phyloP scores from a whole-genome alignment of 2,113 vertebrate genomes.

The Heptranchias perlo region DNA sequence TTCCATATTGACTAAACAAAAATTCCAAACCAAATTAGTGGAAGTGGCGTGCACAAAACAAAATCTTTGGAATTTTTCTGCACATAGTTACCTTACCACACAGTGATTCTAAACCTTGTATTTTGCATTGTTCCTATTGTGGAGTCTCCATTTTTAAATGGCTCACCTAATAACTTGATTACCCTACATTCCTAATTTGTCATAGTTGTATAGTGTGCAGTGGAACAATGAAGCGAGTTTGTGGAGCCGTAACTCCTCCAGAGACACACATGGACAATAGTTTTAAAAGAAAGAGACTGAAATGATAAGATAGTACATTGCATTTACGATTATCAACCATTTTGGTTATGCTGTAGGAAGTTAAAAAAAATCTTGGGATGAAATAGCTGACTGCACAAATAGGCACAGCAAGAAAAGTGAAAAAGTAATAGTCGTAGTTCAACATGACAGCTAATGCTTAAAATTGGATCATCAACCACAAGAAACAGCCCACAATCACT shows the following conservation, averaged over 20 bases:
- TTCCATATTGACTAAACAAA: neutral
- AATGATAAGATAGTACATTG: neutral
- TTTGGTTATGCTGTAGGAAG: neutral
- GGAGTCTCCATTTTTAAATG: neutral
- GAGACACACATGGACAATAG: neutral
- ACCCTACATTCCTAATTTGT: neutral
- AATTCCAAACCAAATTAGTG: neutral
- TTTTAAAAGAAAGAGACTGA: neutral
- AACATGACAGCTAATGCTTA: conserved; percentile 10
- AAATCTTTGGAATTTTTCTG: neutral
- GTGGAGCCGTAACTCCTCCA: neutral
- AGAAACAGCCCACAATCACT: neutral
- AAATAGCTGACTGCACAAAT: neutral
- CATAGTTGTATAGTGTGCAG: neutral
- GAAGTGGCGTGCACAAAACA: neutral
- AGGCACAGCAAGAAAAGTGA: neutral
- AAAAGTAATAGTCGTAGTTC: neutral
- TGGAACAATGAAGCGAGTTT: neutral
- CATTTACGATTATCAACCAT: neutral
- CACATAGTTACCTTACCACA: neutral
- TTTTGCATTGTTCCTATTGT: neutral
- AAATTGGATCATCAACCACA: conserved; percentile 13
- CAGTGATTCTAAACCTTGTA: neutral
- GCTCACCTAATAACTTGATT: neutral
- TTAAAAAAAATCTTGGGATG: neutral